phyloP scores from a whole-genome alignment of 2,113 vertebrate genomes.

The Monopterus albus region DNA sequence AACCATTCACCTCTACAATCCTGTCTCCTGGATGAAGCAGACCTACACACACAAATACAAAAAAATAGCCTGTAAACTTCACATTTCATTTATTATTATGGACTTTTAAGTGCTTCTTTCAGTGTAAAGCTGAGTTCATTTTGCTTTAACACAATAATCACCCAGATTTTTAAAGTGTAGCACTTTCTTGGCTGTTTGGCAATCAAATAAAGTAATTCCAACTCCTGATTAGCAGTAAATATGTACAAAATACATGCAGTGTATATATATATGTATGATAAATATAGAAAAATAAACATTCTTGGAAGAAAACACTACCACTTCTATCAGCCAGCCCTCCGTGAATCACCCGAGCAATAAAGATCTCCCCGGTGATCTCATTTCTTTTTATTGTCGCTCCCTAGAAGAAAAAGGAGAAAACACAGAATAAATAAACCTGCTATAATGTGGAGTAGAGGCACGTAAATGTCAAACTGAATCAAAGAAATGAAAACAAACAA shows the following conservation, averaged over 20 bases:
- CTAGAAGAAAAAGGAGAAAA: slow-evolving; percentile 70
- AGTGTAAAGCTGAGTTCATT: no score
- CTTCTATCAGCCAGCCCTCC: slow-evolving; percentile 94
- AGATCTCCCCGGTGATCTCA: slow-evolving; percentile 91
- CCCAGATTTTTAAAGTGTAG: no score
- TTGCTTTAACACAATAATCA: no score
- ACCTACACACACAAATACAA: slow-evolving; percentile 74
- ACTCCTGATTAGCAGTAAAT: no score
- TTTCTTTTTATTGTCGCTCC: slow-evolving; percentile 97
- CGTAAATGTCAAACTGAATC: background rate
- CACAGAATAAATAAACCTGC: background rate
- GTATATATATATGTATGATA: no score
- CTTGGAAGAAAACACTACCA: slow-evolving; percentile 74
- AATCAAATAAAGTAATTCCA: no score
- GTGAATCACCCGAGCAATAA: slow-evolving; percentile 93
- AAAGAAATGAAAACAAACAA: background rate
- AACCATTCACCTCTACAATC: slow-evolving; percentile 94
- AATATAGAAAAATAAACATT: no score
- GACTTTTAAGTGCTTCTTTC: no score
- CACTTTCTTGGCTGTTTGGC: background rate
- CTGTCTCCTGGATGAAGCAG: slow-evolving; percentile 94
- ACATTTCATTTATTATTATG: no score
- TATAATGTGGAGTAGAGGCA: fast-evolving
- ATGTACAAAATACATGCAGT: no score
- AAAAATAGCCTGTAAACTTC: background rate